Evolutionary conservation across 2,113 vertebrate genomes (phyloP).

Genomic region (Ibidorhyncha struthersii): DNA sequence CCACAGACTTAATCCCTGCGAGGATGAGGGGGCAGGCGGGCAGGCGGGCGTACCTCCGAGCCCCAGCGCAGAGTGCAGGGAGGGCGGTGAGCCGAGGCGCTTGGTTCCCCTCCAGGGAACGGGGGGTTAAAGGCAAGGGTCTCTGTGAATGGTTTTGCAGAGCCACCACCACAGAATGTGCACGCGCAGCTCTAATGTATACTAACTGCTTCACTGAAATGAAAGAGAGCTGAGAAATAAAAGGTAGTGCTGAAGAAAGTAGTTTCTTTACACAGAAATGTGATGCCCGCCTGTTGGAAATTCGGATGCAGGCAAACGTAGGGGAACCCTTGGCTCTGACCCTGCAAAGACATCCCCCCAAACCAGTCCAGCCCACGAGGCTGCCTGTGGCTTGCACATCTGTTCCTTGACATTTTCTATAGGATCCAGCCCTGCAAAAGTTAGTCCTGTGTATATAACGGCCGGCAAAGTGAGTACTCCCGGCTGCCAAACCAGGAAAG

Average conservation of each 20-base stretch:
- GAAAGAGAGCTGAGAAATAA: neutral
- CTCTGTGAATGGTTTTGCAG: neutral
- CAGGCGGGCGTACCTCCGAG: neutral
- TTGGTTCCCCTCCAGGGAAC: neutral
- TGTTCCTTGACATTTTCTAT: neutral
- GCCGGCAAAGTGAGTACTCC: neutral
- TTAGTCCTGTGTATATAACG: neutral
- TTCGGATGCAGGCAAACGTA: neutral
- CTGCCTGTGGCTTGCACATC: rapidly evolving
- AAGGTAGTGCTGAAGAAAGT: neutral
- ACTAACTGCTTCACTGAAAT: neutral
- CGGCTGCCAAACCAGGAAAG: neutral
- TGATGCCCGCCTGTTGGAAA: neutral
- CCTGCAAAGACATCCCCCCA: neutral
- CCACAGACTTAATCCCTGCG: rapidly evolving
- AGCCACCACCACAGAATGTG: neutral
- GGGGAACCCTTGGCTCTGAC: neutral
- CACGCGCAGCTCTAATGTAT: rapidly evolving
- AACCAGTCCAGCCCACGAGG: neutral
- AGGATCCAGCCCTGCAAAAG: neutral
- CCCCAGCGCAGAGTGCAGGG: rapidly evolving
- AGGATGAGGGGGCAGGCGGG: neutral
- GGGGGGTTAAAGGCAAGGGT: neutral
- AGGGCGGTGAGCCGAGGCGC: neutral
- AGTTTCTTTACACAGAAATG: neutral